These are phyloP conservation scores for Euthynnus affinis DNA, from an alignment of 2,797 vertebrate species.

Conservation along the genomic window DNA sequence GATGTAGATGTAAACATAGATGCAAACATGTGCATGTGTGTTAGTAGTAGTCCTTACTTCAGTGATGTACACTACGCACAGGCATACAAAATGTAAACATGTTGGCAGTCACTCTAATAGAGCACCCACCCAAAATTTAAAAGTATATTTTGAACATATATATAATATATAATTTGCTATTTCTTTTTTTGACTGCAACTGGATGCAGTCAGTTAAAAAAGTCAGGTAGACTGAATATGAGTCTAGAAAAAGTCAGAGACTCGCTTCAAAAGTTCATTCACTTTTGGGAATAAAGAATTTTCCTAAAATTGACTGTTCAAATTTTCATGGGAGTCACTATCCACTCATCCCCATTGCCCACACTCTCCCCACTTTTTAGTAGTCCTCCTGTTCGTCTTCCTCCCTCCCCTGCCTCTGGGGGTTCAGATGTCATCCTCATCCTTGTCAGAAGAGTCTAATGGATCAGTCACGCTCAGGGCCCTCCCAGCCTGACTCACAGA, in stretches of 20 bases:
- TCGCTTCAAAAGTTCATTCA: background rate
- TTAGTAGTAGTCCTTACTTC: too few relatives aligned
- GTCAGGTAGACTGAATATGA: background rate
- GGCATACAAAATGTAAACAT: too few relatives aligned
- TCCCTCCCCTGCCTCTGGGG: conserved; percentile 65
- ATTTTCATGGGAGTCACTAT: conserved; percentile 19
- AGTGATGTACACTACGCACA: too few relatives aligned
- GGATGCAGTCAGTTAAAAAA: background rate
- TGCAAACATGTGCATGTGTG: too few relatives aligned
- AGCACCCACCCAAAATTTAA: too few relatives aligned
- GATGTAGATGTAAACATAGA: too few relatives aligned
- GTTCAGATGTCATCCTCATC: conserved; percentile 86
- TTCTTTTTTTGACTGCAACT: background rate
- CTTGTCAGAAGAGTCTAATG: conserved; percentile 84
- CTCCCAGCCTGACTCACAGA: conserved; percentile 79
- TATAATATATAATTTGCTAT: too few relatives aligned
- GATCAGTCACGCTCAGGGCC: conserved; percentile 81
- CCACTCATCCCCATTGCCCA: background rate
- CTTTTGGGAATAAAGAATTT: background rate
- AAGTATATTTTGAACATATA: too few relatives aligned
- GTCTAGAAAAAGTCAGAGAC: background rate
- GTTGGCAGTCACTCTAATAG: too few relatives aligned
- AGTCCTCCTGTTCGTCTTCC: conserved; percentile 41
- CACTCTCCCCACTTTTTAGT: conserved; percentile 34
- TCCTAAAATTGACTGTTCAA: background rate